These are phyloP conservation scores for Eunapius fragilis DNA, from an alignment of 37 sponge, comb jelly and placozoan species.

Conservation along the genomic window DNA sequence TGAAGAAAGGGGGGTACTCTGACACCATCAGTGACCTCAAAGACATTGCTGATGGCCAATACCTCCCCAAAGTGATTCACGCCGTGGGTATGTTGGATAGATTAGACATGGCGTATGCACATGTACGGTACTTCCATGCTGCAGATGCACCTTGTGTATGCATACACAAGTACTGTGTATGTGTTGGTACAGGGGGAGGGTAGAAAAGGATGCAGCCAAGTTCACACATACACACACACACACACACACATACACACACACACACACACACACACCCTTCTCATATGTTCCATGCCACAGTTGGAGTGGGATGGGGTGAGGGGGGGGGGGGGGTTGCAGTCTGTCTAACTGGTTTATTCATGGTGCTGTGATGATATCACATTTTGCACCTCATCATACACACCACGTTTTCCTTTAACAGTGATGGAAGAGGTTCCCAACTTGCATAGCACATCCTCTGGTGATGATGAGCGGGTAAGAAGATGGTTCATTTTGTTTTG, in stretches of 20 bases:
- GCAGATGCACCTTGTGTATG: too few species aligned
- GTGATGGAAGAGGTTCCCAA: constrained; percentile 15
- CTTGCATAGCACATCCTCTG: not conserved
- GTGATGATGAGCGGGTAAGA: constrained; percentile 17
- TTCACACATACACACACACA: constrained; percentile 46
- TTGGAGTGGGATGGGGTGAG: too few species aligned
- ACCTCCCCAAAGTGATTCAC: constrained; percentile 50
- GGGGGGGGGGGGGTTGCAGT: too few species aligned
- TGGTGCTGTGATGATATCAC: too few species aligned
- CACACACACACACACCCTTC: constrained; percentile 42
- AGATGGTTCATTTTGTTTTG: not conserved
- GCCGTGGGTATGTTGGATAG: constrained; percentile 60
- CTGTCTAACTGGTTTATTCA: too few species aligned
- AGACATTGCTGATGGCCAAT: constrained; percentile 44
- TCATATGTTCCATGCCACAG: too few species aligned
- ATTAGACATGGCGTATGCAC: not conserved
- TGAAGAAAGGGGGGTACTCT: constrained; percentile 45
- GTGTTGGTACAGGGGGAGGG: not conserved
- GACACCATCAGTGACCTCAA: constrained; percentile 46
- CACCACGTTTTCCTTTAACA: not conserved
- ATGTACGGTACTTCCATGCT: not conserved
- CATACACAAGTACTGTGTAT: too few species aligned
- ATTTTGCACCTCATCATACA: too few species aligned
- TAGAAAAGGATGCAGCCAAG: not conserved
- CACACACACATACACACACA: constrained; percentile 46